Base-by-base conservation (phyloP, 2,888 invertebrate species). In the Stenolophus ochropezus region DNA sequence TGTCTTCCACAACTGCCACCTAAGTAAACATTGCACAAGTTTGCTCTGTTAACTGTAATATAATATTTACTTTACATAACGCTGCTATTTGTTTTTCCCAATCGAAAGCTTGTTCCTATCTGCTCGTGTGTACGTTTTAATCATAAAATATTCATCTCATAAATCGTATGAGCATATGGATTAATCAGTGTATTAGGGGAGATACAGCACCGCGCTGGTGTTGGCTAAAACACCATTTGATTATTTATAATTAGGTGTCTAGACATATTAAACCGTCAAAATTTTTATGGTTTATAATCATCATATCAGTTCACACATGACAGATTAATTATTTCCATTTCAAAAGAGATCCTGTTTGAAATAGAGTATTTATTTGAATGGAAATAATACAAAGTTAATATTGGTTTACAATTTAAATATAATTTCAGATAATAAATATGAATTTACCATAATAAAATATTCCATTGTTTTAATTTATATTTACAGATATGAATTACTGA, bases 1-100 rank as follows among this genome's bases (percentile, higher is more conserved):
- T 73, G 73, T 73, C 73, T 73, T 73, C 47, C 49, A 73, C 73
- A 73, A 73, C 73, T 73, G 73, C 73, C 73, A 73, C 73, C 73
- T 73, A 73, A 73, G 73, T 73, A 73, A 75, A 75, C 75, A 75
- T 75, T 75, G 75, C 75, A 53, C 25, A 75, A 75, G 56, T 75
- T 75, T 75, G 51, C 56, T 53, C 75, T 73, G 73, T 49, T 73
- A 73, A 73, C 73, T 73, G 73, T 73, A 16, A 47, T 73, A 73
- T 73, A 73, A 73, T 73, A 73, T 73, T 73, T 73, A 49, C 73
- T 73, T 73, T 49, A 73, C 73, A 73, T 73, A 73, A 73, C 47
- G 73, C 47, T 73, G 16, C 49, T 73, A 73, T 73, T 73, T 73
- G 73, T 73, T 73, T 73, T 73, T 73, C 49, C 23, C 47, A 73